Base-by-base conservation (phyloP, 2,113 vertebrate species). In the Brachyhypopomus gauderio region DNA sequence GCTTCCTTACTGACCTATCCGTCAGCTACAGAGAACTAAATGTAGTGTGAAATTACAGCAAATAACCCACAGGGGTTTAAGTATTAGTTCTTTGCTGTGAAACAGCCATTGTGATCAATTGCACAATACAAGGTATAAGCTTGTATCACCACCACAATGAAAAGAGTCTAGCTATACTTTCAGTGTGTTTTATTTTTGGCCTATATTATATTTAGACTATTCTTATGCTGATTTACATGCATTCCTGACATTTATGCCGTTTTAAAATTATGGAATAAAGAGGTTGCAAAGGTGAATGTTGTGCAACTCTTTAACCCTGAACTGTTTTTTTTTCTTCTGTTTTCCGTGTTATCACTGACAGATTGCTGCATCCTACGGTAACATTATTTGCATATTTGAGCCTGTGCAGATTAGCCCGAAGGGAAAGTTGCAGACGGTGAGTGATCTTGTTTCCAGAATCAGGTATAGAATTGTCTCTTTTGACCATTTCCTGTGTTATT, bases 321-420 rank as follows among this genome's bases (percentile, higher is more conserved):
- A n/a, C 20, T 7, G 3, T 38, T 0, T 70, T 72, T 36, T 11
- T 72, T 67, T 25, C 2, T 11, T 71, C 8, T 78, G 6, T 36
- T 11, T 72, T 67, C 30, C 2, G 16, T 71, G 11, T 78, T 6
- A 16, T 76, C n/a, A 5, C 36, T 19, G 48, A 83, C 90, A 99
- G 98, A 97, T 99, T 94, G 97, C 97, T 91, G 97, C 96, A 90
- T 98, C 96, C 82, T 99, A 98, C 1, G 97, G 96, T 88, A 97
- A 95, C 69, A 88, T 94, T 58, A 91, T 99, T 84, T 97, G 95
- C 88, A 87, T 99, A 83, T 99, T 99, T 93, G 96, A 99, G 88
- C 97, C 97, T 69, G 84, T 96, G 88, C 93, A 87, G 69, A 77
- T 93, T 38, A 96, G 95, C 88, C 89, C 92, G 86, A 95, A 93